Evolutionary conservation across 2,888 invertebrate genomes (phyloP).

Genomic region (Apotomis betuletana): DNA sequence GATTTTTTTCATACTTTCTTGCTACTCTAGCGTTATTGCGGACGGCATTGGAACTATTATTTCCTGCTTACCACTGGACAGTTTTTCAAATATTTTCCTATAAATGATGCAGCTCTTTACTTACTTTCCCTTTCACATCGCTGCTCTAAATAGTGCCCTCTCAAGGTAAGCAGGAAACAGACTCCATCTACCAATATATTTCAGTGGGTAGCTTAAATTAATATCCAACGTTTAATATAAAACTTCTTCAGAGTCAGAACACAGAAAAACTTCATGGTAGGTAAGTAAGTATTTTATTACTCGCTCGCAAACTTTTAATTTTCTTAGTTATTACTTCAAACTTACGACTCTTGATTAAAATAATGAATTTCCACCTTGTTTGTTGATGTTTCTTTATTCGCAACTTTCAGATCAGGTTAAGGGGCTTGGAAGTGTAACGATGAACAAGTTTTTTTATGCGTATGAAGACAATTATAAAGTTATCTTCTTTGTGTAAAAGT

Average conservation of each 20-base stretch:
- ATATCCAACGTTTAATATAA: constrained; percentile 41
- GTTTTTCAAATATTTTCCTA: no score
- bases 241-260: constrained; percentile 35
- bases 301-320: constrained; percentile 40
- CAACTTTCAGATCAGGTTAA: constrained; percentile 26
- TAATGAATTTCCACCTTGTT: constrained; percentile 26
- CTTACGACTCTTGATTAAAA: constrained; percentile 34
- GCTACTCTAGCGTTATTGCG: no score
- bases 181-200: neutral
- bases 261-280: constrained; percentile 35
- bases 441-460: constrained; percentile 1
- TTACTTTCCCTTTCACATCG: no score
- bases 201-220: constrained; percentile 23
- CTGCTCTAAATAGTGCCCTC: no score
- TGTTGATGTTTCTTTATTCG: constrained; percentile 32
- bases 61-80: no score
- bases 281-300: constrained; percentile 45
- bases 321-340: constrained; percentile 38
- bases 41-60: no score
- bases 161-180: neutral
- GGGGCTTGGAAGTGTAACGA: constrained; percentile 5
- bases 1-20: no score
- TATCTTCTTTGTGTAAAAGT: constrained; percentile 3
- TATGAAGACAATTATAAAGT: constrained; percentile 10
- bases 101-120: no score